phyloP scores from a whole-genome alignment of 1,140 invertebrate species.

The Zaprionus davidi region DNA sequence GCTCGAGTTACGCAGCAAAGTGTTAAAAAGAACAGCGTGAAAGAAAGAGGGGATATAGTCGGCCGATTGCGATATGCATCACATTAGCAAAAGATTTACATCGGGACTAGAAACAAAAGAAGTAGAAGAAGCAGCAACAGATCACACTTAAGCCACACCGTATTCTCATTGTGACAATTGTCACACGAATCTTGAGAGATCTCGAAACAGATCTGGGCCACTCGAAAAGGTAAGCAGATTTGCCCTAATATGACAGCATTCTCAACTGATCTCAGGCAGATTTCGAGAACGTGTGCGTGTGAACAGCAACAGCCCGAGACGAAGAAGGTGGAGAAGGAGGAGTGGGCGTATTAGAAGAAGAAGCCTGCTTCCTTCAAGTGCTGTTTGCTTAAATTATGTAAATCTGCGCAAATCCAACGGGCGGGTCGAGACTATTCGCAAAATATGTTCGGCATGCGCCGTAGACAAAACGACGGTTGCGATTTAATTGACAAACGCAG shows the following conservation, averaged over 20 bases:
- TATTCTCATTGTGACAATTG: slow-evolving; percentile 68
- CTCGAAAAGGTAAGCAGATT: slow-evolving; percentile 81
- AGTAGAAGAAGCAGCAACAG: slow-evolving; percentile 17
- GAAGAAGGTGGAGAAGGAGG: background rate
- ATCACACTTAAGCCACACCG: slow-evolving; percentile 47
- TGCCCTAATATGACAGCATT: slow-evolving; percentile 81
- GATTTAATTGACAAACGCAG: slow-evolving; percentile 67
- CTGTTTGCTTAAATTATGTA: slow-evolving; percentile 78
- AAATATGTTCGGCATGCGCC: slow-evolving; percentile 23
- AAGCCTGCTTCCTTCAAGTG: slow-evolving; percentile 58
- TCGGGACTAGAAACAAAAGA: slow-evolving; percentile 62
- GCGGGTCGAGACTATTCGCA: slow-evolving; percentile 51
- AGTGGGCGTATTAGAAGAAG: background rate
- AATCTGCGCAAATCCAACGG: slow-evolving; percentile 74
- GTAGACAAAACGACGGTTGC: slow-evolving; percentile 64
- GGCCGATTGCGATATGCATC: background rate
- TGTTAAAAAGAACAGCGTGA: background rate
- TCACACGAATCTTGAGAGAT: slow-evolving; percentile 37
- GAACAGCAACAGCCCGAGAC: slow-evolving; percentile 45
- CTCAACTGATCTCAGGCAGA: slow-evolving; percentile 23
- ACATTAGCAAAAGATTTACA: slow-evolving; percentile 62
- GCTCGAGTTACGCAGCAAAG: background rate
- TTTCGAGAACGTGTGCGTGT: slow-evolving; percentile 56
- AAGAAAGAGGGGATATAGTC: background rate
- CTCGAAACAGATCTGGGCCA: slow-evolving; percentile 52